Base-by-base conservation (phyloP, 2,113 vertebrate genomes). In the Oryzias woworae region DNA sequence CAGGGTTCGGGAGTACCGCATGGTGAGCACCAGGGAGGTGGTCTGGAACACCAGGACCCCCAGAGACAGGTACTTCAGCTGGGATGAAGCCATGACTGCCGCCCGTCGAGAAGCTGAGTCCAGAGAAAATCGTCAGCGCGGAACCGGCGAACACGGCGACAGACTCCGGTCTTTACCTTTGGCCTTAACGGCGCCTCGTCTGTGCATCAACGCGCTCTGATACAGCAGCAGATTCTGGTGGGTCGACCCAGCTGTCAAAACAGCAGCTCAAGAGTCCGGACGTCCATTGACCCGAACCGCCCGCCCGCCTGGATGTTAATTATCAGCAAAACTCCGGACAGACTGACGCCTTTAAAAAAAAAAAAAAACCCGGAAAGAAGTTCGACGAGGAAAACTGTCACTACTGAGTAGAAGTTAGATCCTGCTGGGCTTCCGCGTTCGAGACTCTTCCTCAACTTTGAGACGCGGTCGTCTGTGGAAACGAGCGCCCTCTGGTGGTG, bases 11-110 rank as follows among this genome's bases (percentile, higher is more conserved):
- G 97, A 99, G 85, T 96, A 98, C 46, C 97, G 95, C 97, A 99
- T 98, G 43, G 95, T 98, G 73, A 99, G 90, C 69, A 99, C 97
- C 88, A 99, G 91, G 66, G 95, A 95, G 18, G 97, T 99, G 66
- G 97, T 99, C 92, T 99, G 97, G 86, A 98, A 95, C 72, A 98
- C 97, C 90, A 99, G 90, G 85, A 99, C 94, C 60, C 96, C 93
- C 90, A 99, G 88, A 55, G 97, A 99, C 65, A 98, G 89, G 90
- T 98, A 98, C 87, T 98, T 99, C 65, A 99, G 88, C 79, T 91
- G 93, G 75, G 93, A 14, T 1, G 94, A 95, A 83, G 96, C 84
- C 92, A 92, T 92, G 66, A 1, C 62, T 41, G 15, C 60, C 2
- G 18, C 8, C 44, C 26, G 63, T 46, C 22, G 22, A 17, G 49